Conservation (phyloP, 2,113 vertebrate species). For the Crypturellus undulatus region DNA sequence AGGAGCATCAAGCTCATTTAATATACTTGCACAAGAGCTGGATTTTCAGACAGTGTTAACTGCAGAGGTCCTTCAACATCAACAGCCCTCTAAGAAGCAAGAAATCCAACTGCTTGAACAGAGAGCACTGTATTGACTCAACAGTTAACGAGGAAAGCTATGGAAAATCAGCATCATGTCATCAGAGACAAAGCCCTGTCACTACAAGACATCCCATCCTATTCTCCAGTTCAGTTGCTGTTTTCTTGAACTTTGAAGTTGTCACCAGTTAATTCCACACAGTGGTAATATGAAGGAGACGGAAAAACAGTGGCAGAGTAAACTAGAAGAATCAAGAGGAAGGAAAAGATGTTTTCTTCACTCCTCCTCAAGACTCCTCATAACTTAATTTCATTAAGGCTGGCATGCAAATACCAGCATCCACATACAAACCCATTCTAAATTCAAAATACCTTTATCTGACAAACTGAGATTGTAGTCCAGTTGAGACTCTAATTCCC, state of each 20-base stretch:
- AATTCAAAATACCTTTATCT: background rate
- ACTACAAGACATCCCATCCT: background rate
- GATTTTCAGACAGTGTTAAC: background rate
- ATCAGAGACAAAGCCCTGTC: fast-evolving
- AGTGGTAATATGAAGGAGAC: background rate
- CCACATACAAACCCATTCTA: background rate
- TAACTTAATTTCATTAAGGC: background rate
- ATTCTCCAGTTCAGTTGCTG: background rate
- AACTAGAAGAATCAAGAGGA: background rate
- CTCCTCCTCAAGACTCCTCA: background rate
- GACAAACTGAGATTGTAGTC: background rate
- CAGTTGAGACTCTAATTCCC: background rate
- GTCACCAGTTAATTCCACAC: background rate
- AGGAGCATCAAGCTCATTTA: background rate
- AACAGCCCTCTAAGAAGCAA: background rate
- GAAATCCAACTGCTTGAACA: background rate
- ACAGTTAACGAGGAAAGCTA: background rate
- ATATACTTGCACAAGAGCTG: background rate
- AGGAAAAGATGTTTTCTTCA: background rate
- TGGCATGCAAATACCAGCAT: background rate
- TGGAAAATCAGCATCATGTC: background rate
- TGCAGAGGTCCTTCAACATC: background rate
- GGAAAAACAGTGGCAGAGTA: background rate
- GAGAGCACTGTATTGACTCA: background rate
- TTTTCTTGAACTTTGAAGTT: background rate